phyloP scores from a whole-genome alignment of 64 coral and sea anemone species.

The Hydrozoanthus tunicans region DNA sequence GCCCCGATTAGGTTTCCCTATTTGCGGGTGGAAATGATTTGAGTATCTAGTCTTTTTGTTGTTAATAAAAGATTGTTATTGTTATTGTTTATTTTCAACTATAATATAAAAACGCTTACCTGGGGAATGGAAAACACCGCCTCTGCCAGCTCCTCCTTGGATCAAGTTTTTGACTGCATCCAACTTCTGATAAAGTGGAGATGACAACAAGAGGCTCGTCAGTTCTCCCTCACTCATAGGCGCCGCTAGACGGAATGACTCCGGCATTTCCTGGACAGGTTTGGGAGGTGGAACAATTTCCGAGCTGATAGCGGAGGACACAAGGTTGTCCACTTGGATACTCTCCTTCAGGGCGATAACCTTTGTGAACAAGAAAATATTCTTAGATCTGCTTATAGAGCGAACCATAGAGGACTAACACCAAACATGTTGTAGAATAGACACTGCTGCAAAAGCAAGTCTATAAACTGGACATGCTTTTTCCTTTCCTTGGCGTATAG shows the following conservation, averaged over 20 bases:
- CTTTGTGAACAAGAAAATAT: not conserved
- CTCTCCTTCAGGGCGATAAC: slow-evolving; percentile 91
- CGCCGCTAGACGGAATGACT: slow-evolving; percentile 86
- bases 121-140: slow-evolving; percentile 46
- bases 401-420: too few relatives aligned
- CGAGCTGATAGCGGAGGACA: slow-evolving; percentile 68
- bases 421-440: too few relatives aligned
- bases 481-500: too few relatives aligned
- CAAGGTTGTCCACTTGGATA: slow-evolving; percentile 92
- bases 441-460: not conserved
- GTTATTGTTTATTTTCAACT: not conserved
- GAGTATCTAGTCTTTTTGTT: too few relatives aligned
- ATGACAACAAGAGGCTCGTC: slow-evolving; percentile 75
- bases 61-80: too few relatives aligned
- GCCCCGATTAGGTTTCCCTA: too few relatives aligned
- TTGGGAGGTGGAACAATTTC: slow-evolving; percentile 62
- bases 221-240: slow-evolving; percentile 89
- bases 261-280: slow-evolving; percentile 58
- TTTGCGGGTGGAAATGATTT: too few relatives aligned
- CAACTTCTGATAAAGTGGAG: slow-evolving; percentile 94
- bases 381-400: not conserved
- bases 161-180: slow-evolving; percentile 87
- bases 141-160: slow-evolving; percentile 71
- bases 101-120: slow-evolving; percentile 16
- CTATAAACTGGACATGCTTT: not conserved